Evolutionary conservation across 2,113 vertebrate species (phyloP), one percentile per base, ranked within the genome.

Genomic region (Ptyas mucosa): DNA sequence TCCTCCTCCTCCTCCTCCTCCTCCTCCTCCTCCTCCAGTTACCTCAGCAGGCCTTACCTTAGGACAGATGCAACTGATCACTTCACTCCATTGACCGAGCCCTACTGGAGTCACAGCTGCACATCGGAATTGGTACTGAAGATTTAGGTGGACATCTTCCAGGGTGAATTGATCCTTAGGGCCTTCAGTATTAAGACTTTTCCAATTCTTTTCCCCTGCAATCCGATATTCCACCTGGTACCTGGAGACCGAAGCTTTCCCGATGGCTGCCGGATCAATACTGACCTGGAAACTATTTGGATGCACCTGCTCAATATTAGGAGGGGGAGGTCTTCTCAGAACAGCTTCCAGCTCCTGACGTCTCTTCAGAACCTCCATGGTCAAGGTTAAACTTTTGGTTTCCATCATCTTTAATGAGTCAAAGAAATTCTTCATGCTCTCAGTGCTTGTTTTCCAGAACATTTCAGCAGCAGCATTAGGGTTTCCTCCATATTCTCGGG

Each of bases 391-490:
- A 75, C 92, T 94, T 85, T 58, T 91, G 0, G 75, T 5, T 53
- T 93, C 49, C 21, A 93, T 34, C 23, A 0, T 89, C 12, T 1
- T 3, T 29, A 92, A 26, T 6, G 57, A 91, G 9, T 12, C 46
- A n/a, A 95, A 95, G 46, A 95, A 96, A 1, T 15, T 85, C 54
- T 92, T 69, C 94, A 95, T 94, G 87, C 94, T 96, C 20, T 8
- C 15, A 7, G 75, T 6, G 12, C 92, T 92, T 92, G 92, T 93
- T 54, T 89, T 54, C 95, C 95, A 95, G 49, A 89, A 92, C 92
- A 92, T 92, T 53, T 88, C 23, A 29, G 92, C 85, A 61, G 24
- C 9, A 89, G 91, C 91, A 20, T 57, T 81, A 6, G 1, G 24
- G 9, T 23, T 88, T 24, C 21, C 46, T 7, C 21, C 18, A 3